Conservation (phyloP, 1,140 invertebrate species). For the Lepidurus arcticus region DNA sequence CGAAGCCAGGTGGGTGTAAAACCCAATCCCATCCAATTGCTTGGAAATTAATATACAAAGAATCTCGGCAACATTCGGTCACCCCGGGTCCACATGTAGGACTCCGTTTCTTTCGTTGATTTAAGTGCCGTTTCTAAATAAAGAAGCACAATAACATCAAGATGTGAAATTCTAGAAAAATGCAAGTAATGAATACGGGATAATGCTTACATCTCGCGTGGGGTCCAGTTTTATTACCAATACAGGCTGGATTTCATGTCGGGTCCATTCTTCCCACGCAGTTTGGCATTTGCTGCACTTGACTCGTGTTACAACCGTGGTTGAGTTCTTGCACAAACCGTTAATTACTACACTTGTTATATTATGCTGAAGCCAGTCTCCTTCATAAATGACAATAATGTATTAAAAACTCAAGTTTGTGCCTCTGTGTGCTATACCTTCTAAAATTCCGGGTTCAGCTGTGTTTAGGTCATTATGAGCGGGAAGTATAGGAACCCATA, state of each 20-base stretch:
- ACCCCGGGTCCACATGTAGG: conserved; percentile 55
- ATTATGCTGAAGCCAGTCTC: conserved; percentile 22
- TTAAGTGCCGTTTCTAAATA: not conserved
- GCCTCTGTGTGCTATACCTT: not conserved
- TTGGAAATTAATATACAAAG: conserved; percentile 70
- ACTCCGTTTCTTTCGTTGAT: conserved; percentile 11
- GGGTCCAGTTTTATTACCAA: conserved; percentile 27
- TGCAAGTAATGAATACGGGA: not conserved
- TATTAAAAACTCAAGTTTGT: not conserved
- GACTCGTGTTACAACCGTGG: conserved; percentile 19
- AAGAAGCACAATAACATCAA: not conserved
- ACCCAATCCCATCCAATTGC: conserved; percentile 88
- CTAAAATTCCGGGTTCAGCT: not conserved
- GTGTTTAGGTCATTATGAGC: not conserved
- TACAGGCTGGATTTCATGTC: conserved; percentile 14
- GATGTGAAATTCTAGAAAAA: not conserved
- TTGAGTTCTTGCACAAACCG: conserved; percentile 19
- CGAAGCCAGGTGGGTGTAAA: conserved; percentile 67
- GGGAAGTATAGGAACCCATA: conserved; percentile 25
- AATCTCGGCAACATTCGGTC: conserved; percentile 71
- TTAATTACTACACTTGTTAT: not conserved
- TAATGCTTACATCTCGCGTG: conserved; percentile 18
- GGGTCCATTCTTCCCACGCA: not conserved
- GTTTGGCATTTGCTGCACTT: not conserved
- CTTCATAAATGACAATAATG: not conserved